These are phyloP conservation scores for Rattus norvegicus DNA, from an alignment of 2,113 vertebrate genomes.

Conservation along the genomic window GRCr8 NC_086032.1:2395501-2396000, in stretches of 20 bases:
- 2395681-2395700: background rate
- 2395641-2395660: background rate
- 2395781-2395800: background rate
- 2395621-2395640: too few species aligned
- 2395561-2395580: background rate
- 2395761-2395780: constrained; percentile 23
- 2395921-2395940: background rate
- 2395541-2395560: background rate
- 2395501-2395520: background rate
- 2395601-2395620: background rate
- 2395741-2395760: constrained; percentile 3
- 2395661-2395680: background rate
- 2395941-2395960: background rate
- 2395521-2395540: background rate
- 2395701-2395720: constrained; percentile 13
- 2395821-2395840: background rate
- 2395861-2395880: background rate
- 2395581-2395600: too few species aligned
- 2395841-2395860: too few species aligned
- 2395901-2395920: constrained; percentile 14
- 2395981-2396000: background rate
- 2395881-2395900: background rate
- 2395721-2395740: constrained; percentile 33
- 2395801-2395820: background rate
- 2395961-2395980: background rate